phyloP scores from a whole-genome alignment of 2,113 vertebrate genomes.

The Heliornis fulica region DNA sequence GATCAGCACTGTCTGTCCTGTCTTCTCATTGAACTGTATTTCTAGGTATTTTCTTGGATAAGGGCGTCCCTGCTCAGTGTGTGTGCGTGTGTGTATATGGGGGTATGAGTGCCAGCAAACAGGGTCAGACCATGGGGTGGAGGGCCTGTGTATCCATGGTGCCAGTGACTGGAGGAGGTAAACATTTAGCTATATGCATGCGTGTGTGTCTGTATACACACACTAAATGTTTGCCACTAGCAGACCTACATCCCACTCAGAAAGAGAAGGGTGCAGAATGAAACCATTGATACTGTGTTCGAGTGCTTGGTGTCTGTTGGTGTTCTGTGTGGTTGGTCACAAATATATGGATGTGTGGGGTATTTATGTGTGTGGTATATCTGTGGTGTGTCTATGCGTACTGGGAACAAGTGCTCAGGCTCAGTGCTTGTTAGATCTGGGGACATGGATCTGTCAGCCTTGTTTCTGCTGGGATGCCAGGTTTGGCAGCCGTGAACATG shows the following conservation, averaged over 20 bases:
- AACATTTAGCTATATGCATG: not conserved
- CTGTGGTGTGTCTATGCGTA: no score
- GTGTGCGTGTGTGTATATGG: not conserved
- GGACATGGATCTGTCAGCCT: not conserved
- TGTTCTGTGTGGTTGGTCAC: not conserved
- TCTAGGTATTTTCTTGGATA: not conserved
- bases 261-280: not conserved
- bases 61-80: not conserved
- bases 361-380: no score
- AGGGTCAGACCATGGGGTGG: fast-evolving
- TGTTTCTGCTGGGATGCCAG: no score
- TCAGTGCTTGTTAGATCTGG: fast-evolving
- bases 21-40: not conserved
- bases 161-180: not conserved
- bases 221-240: not conserved
- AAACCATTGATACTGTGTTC: not conserved
- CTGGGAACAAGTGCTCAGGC: not conserved
- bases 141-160: fast-evolving
- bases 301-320: not conserved
- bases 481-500: no score
- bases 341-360: not conserved
- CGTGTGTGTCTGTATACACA: not conserved
- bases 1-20: not conserved
- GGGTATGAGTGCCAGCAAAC: not conserved
- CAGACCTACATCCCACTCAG: not conserved